Evolutionary conservation across 53 echinoderm and acorn worm genomes (phyloP).

Genomic region (Temnopleurus reevesii): DNA sequence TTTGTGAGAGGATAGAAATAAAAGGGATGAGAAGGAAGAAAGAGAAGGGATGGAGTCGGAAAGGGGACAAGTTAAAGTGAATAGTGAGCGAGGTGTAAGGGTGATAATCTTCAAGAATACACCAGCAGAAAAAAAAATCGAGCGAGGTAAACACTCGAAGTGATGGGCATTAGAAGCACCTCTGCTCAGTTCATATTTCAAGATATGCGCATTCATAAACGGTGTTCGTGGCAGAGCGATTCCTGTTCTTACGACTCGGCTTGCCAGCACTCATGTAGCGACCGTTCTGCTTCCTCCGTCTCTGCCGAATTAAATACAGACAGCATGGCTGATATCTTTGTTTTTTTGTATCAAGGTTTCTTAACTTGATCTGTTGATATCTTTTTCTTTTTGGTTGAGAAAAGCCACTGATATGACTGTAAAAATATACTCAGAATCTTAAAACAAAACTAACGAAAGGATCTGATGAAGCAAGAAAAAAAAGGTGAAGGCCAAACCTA

Average conservation of each 20-base stretch:
- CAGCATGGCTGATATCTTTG: slow-evolving; percentile 5
- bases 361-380: slow-evolving; percentile 31
- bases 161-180: slow-evolving; percentile 9
- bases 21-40: background rate
- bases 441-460: no score
- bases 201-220: slow-evolving; percentile 65
- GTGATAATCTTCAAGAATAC: slow-evolving; percentile 43
- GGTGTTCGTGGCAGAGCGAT: slow-evolving; percentile 2
- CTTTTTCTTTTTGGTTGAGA: background rate
- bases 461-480: no score
- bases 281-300: background rate
- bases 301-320: slow-evolving; percentile 9
- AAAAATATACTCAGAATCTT: no score
- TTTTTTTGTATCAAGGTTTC: background rate
- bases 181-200: slow-evolving; percentile 60
- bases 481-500: no score
- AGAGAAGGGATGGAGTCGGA: background rate
- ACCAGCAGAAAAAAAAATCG: slow-evolving; percentile 34
- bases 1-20: background rate
- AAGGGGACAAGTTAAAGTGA: slow-evolving; percentile 56
- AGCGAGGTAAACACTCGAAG: slow-evolving; percentile 49
- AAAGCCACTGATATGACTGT: background rate
- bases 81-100: slow-evolving; percentile 24
- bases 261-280: slow-evolving; percentile 1
- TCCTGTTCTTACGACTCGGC: background rate